Evolutionary conservation across 1,140 invertebrate genomes (phyloP).

Genomic region (Adoxophyes honmai): DNA sequence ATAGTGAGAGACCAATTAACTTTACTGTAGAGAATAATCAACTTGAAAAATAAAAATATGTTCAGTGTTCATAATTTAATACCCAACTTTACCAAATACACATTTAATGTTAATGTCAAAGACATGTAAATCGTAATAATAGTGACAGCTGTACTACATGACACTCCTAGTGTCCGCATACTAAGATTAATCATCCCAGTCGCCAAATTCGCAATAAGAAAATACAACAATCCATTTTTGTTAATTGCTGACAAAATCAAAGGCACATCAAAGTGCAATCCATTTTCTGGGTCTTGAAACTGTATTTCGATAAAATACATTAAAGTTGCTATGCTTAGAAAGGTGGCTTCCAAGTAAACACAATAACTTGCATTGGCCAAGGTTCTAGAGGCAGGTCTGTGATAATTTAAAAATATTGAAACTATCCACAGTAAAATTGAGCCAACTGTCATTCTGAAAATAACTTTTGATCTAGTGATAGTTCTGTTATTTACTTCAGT

Average conservation of each 20-base stretch:
- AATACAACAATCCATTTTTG: slow-evolving; percentile 87
- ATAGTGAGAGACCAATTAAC: too few species aligned
- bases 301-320: slow-evolving; percentile 79
- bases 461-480: slow-evolving; percentile 33
- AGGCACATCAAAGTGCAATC: slow-evolving; percentile 58
- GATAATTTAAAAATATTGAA: slow-evolving; percentile 73
- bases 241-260: slow-evolving; percentile 83
- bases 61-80: slow-evolving; percentile 33
- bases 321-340: slow-evolving; percentile 72
- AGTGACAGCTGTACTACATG: slow-evolving; percentile 65
- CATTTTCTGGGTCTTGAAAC: slow-evolving; percentile 44
- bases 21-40: too few species aligned
- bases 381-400: slow-evolving; percentile 80
- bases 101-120: slow-evolving; percentile 54
- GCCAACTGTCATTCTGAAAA: slow-evolving; percentile 54
- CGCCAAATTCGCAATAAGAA: slow-evolving; percentile 86
- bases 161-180: slow-evolving; percentile 79
- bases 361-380: slow-evolving; percentile 88
- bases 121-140: slow-evolving; percentile 81
- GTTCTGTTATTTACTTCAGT: slow-evolving; percentile 75
- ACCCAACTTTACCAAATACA: slow-evolving; percentile 41
- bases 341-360: slow-evolving; percentile 83
- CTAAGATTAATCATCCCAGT: slow-evolving; percentile 88
- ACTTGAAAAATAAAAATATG: background rate
- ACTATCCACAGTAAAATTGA: slow-evolving; percentile 69